Base-by-base conservation (phyloP, 2,888 invertebrate genomes). In the Linnaemya vulpina region DNA sequence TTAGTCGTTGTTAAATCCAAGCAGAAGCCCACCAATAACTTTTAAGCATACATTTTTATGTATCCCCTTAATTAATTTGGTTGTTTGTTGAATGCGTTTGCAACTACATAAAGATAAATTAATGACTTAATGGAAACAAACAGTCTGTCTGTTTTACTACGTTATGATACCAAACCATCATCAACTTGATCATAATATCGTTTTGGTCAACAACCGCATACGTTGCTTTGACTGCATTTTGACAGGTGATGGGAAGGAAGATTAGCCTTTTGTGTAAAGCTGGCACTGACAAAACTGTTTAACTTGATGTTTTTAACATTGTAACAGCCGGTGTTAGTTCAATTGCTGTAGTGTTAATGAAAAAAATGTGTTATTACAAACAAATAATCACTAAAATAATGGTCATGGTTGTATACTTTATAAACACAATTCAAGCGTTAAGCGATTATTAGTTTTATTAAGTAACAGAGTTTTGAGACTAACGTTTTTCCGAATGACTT, bases 341-440 rank as follows among this genome's bases (percentile, higher is more conserved):
- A 46, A 22, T 62, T 55, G 53, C n/a, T 53, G 38, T 30, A 43
- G 51, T 78, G 77, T 62, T 70, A 78, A 78, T 70, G 62, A 70
- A 70, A n/a, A n/a, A n/a, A 70, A 70, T n/a, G 17, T 78, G 62
- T 70, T 43, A 78, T 49, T 67, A 35, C 58, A 46, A n/a, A 46
- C 43, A 67, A 49, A 30, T 17, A 25, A 20, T 58, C 10, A 22
- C 43, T 67, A 58, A 67, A 38, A 15, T 49, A 68, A 49, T 68
- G 38, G 20, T 9, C 10, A 20, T 15, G 15, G 20, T 35, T 49
- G 43, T 15, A 51, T 38, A 25, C 25, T 40, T 17, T 3, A n/a
- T 13, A 70, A 58, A 40, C 77, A 53, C 17, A 78, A 70, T 78
- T 65, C 9, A 30, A 51, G 40, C 68, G 62, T 70, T 40, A 51